Base-by-base conservation (phyloP, 2,113 vertebrate species). In the Phodopus roborovskii region DNA sequence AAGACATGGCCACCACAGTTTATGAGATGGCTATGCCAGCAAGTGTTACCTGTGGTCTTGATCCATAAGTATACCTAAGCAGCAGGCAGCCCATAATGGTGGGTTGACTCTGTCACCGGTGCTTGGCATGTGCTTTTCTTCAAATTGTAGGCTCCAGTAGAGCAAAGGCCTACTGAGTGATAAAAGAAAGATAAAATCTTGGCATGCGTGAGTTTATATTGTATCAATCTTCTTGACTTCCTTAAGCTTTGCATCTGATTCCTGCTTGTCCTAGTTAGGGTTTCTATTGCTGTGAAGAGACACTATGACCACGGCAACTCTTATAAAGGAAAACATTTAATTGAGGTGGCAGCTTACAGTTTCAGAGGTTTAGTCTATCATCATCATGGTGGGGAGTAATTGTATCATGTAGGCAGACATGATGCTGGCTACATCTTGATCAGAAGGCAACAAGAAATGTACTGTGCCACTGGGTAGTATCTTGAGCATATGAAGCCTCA, bases 391-490 rank as follows among this genome's bases (percentile, higher is more conserved):
- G 8, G 68, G 33, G 15, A 70, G 68, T 33, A 36, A 36, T 70
- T 16, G 36, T n/a, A 1, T 17, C 7, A 19, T 19, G 70, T 36
- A 71, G 36, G 17, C 70, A 71, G 70, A 71, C 70, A 71, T 71
- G 70, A 9, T 20, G 68, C 68, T 71, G 70, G 70, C 70, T 39
- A n/a, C 70, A 71, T n/a, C 70, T 71, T n/a, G 70, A 71, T 20
- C 70, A 71, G 70, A 71, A n/a, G 36, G 36, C 12, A 71, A n/a
- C 15, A n/a, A 16, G 36, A 71, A 71, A 36, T 1, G 30, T 16
- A 71, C 17, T 71, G 70, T 9, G 3, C 19, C 36, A n/a, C 70
- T n/a, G 17, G 3, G 0, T 0, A 19, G 17, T n/a, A 16, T 68
- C 66, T 68, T 68, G 66, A 68, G 30, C 30, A 71, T 71, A 71